These are phyloP conservation scores for Leucophenga varia DNA, from an alignment of 1,140 invertebrate genomes.

Conservation along the genomic window DNA sequence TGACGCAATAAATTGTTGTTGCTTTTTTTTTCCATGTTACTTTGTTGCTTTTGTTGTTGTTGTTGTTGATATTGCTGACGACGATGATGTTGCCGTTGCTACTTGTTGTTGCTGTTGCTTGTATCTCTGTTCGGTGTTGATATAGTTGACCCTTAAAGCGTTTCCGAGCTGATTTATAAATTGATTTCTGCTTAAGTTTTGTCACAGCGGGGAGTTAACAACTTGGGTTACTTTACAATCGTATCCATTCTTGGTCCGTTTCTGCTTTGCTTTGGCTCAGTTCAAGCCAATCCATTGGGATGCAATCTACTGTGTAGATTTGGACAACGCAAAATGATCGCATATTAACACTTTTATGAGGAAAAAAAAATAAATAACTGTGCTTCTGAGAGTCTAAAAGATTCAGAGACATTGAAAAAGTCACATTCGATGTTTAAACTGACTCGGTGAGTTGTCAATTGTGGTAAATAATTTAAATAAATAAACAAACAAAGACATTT, in stretches of 20 bases:
- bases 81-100: neutral
- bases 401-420: too few relatives aligned
- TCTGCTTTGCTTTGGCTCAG: too few relatives aligned
- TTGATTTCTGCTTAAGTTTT: conserved; percentile 50
- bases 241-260: too few relatives aligned
- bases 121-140: conserved; percentile 21
- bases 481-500: conserved; percentile 1
- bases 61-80: conserved; percentile 5
- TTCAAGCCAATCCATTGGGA: too few relatives aligned
- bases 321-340: conserved; percentile 8
- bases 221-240: conserved; percentile 31
- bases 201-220: conserved; percentile 41
- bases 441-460: too few relatives aligned
- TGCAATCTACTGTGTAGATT: too few relatives aligned
- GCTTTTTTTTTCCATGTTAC: conserved; percentile 11
- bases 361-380: too few relatives aligned
- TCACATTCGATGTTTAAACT: too few relatives aligned
- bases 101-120: neutral
- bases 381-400: too few relatives aligned
- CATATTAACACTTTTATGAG: conserved; percentile 45
- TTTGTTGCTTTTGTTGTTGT: conserved; percentile 5
- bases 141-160: conserved; percentile 53
- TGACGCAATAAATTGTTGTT: conserved; percentile 57
- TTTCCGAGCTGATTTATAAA: conserved; percentile 47
- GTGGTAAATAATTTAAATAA: too few relatives aligned